phyloP scores from a whole-genome alignment of 2,888 invertebrate genomes.

The Nemotelus pantherinus region DNA sequence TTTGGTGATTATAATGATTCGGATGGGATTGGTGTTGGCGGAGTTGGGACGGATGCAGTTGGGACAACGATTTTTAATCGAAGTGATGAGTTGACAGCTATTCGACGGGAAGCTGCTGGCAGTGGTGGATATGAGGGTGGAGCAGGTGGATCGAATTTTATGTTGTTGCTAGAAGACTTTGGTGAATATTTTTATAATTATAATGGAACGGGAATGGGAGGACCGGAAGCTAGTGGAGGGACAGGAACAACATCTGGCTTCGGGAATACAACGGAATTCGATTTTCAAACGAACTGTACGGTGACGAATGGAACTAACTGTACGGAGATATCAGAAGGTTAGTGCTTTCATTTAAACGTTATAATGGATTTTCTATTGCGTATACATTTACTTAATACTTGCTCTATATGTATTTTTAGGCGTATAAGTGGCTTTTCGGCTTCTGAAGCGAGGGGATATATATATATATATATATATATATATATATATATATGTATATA shows the following conservation, averaged over 20 bases:
- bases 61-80: slow-evolving; percentile 22
- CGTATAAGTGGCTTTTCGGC: too few species aligned
- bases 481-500: too few species aligned
- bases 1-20: slow-evolving; percentile 42
- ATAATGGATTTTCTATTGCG: too few species aligned
- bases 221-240: slow-evolving; percentile 7
- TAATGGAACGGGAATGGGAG: slow-evolving; percentile 56
- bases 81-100: slow-evolving; percentile 9
- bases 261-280: slow-evolving; percentile 60
- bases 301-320: slow-evolving; percentile 59
- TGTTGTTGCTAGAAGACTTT: slow-evolving; percentile 78
- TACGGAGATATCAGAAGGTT: slow-evolving; percentile 59
- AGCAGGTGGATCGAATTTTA: slow-evolving; percentile 64
- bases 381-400: too few species aligned
- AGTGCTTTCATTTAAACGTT: slow-evolving; percentile 51
- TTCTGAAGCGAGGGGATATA: too few species aligned
- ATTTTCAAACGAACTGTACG: slow-evolving; percentile 62
- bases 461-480: too few species aligned
- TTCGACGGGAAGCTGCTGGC: background rate
- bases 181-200: slow-evolving; percentile 78
- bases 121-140: slow-evolving; percentile 18
- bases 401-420: too few species aligned
- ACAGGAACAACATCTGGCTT: slow-evolving; percentile 56
- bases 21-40: slow-evolving; percentile 19
- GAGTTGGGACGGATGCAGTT: slow-evolving; percentile 34